Percentiles rank a stretch among this genome's conserved stretches.
Conservation (phyloP, 2,797 vertebrate genomes). For the Florisuga fusca region DNA sequence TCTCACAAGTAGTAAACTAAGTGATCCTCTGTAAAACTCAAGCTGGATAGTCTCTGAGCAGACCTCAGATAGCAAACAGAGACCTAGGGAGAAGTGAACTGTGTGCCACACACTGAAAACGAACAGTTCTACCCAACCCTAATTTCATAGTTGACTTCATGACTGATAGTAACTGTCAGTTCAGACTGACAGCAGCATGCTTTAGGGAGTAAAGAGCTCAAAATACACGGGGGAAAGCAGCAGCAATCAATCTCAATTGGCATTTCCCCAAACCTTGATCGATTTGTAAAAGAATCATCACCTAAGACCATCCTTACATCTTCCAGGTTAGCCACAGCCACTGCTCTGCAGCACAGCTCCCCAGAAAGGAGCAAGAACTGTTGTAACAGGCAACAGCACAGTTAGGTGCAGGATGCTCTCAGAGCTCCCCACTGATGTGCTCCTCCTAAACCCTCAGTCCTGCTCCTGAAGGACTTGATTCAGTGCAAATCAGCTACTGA, state of each 20-base stretch:
- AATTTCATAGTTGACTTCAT: not conserved
- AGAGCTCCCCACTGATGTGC: fast-evolving
- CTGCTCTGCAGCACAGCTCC: not conserved
- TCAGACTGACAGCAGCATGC: not conserved
- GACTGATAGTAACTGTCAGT: slow-evolving; percentile 19
- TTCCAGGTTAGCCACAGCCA: not conserved
- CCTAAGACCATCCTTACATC: not conserved
- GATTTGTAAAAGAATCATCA: not conserved
- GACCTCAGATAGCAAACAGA: not conserved
- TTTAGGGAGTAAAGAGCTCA: not conserved
- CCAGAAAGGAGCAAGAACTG: not conserved
- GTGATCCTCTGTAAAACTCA: not conserved
- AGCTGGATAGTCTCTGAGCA: not conserved
- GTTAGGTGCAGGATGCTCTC: not conserved
- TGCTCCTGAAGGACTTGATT: not conserved
- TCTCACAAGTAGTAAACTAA: not conserved
- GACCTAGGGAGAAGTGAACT: not conserved
- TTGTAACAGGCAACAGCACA: not conserved
- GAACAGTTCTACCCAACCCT: not conserved
- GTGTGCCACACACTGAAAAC: not conserved
- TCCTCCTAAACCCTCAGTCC: not conserved
- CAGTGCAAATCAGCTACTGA: fast-evolving
- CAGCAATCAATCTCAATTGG: not conserved
- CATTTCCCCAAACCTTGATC: not conserved
- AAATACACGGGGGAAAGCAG: not conserved